A percentile compares a stretch with the other conserved stretches of the same genome.
These are phyloP conservation scores for Deladenus siricidicola DNA, from an alignment of 2,888 invertebrate genomes.

Conservation along the genomic window DNA sequence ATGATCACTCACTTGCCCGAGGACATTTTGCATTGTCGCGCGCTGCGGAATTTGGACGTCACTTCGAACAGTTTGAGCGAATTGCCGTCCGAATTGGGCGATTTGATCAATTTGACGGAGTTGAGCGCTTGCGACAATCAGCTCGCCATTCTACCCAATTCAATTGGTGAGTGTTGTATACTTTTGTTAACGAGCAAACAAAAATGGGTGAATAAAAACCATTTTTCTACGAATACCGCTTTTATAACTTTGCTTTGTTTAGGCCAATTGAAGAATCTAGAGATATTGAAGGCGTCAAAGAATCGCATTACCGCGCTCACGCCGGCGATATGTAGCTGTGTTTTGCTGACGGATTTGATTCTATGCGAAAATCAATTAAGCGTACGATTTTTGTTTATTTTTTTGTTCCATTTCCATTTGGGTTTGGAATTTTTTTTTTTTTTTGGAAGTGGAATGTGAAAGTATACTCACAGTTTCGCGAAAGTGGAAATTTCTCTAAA, in stretches of 20 bases:
- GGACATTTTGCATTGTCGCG: slow-evolving; percentile 72
- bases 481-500: too few species aligned
- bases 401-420: not conserved
- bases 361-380: slow-evolving; percentile 90
- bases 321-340: slow-evolving; percentile 66
- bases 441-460: too few species aligned
- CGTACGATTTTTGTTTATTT: slow-evolving; percentile 4
- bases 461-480: too few species aligned
- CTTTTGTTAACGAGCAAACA: not conserved
- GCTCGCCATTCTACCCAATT: slow-evolving; percentile 70
- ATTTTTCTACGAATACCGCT: not conserved
- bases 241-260: slow-evolving; percentile 1
- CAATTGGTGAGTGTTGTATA: slow-evolving; percentile 58
- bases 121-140: slow-evolving; percentile 91
- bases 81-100: slow-evolving; percentile 87
- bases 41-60: slow-evolving; percentile 83
- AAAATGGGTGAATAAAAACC: not conserved
- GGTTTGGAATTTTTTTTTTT: slow-evolving; percentile 11
- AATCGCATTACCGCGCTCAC: slow-evolving; percentile 57
- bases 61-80: slow-evolving; percentile 88
- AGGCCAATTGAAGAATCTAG: slow-evolving; percentile 64
- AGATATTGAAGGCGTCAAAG: slow-evolving; percentile 80
- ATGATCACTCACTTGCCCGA: slow-evolving; percentile 79
- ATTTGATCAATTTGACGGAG: slow-evolving; percentile 80
- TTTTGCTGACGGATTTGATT: slow-evolving; percentile 86